Evolutionary conservation across 2,888 invertebrate species (phyloP), one percentile per base, ranked within the genome.

Genomic region (Oscheius sp.): DNA sequence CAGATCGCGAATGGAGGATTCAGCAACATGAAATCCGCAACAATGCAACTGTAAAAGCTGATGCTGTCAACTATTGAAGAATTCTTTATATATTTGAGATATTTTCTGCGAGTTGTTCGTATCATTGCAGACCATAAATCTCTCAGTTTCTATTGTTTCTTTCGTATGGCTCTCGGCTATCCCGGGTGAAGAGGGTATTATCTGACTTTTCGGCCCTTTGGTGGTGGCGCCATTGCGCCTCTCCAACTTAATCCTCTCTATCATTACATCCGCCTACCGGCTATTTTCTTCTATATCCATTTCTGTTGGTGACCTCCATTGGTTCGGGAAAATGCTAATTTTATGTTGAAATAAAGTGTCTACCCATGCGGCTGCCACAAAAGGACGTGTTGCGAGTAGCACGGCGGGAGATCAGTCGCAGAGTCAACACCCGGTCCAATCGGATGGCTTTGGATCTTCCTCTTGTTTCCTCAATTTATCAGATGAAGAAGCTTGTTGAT

Each of bases 31-130:
- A 78, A 49, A 43, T 69, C 5, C 76, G 76, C 13, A 70, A 76
- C n/a, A 35, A 73, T 27, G 83, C 83, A 18, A 81, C 79, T 25
- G 72, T 66, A 92, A 88, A 93, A 93, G 79, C 92, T 91, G 82
- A 92, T 92, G 93, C 93, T 93, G 88, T 93, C 92, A 64, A 88
- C 89, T 70, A 89, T 87, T 73, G 88, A 87, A 58, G 41, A 41
- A 16, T 7, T 49, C 16, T 18, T 49, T 49, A 49, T 49, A 45
- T 45, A 21, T 49, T 21, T 18, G 13, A 49, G 6, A 18, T 49
- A 49, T 49, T 18, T 16, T 49, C 6, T 49, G 49, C 49, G 21
- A 49, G 49, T 49, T 23, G 21, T 46, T 23, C n/a, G 21, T 45
- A 6, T 61, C 43, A 21, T 13, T 61, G n/a, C 41, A 41, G 41